Evolutionary conservation across 2,888 invertebrate species (phyloP), one percentile per base, ranked within the genome.

Genomic region (Cynaeus angustus): DNA sequence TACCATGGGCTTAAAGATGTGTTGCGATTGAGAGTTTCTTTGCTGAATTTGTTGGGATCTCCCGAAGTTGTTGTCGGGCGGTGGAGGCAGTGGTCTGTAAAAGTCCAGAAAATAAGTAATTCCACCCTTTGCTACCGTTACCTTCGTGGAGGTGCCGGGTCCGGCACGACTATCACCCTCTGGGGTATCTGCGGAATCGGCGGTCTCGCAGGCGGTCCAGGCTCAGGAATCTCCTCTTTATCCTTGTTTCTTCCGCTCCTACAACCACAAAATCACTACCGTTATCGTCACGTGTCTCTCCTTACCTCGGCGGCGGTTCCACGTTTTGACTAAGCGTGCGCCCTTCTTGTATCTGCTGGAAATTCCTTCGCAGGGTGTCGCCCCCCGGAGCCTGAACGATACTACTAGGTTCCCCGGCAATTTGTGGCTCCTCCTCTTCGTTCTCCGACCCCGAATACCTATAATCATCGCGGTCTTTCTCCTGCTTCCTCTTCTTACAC

Each of bases 391-490:
- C 91, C 84, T 95, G 96, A 75, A 98, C 94, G 81, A 98, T 97
- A 71, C 97, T 97, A 75, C 96, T 97, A 9, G 97, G 96, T 86
- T 98, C 97, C 3, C 97, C 98, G 14, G 96, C 95, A 77, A 94
- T 90, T 41, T 93, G 95, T 56, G 92, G 92, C 79, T 97, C 97
- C 79, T 97, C 97, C 79, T 99, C 99, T 82, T 99, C 99, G 75
- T 98, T 97, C 83, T 99, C 99, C 67, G 97, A 97, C 30, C 98
- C 98, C 37, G 98, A 98, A 86, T 97, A 98, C 77, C 91, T 90
- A 85, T 92, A 92, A 81, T 92, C 92, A 81, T 92, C 92, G 14
- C 92, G 88, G 75, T 92, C 91, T 83, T 95, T 94, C 84, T 96
- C 95, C 82, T 93, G 95, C 88, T 95, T 96, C 84, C 97, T 92